Conservation (phyloP, 23 tunicate genomes). For the Styela plicata region DNA sequence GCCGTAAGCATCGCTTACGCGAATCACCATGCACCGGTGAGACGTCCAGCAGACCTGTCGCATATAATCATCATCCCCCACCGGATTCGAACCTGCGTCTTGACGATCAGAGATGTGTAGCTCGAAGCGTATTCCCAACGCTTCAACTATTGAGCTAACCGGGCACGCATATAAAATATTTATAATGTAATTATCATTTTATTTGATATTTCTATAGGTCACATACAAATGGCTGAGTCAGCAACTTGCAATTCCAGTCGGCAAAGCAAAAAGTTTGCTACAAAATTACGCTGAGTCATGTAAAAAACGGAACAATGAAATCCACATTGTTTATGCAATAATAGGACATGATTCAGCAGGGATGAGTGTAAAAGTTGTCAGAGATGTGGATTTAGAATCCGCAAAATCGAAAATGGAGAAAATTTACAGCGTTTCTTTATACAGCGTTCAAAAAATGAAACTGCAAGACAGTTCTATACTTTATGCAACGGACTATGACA, state of each 20-base stretch:
- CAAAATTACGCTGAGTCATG: constrained; percentile 16
- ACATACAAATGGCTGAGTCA: constrained; percentile 63
- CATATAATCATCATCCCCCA: no score
- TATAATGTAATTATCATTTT: no score
- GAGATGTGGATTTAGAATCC: constrained; percentile 32
- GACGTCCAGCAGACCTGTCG: no score
- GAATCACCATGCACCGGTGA: no score
- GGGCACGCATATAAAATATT: no score
- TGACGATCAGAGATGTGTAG: no score
- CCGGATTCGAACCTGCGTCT: no score
- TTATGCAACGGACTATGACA: constrained; percentile 53
- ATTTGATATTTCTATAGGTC: no score
- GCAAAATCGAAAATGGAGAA: constrained; percentile 37
- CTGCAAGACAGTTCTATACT: constrained; percentile 40
- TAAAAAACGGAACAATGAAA: constrained; percentile 13
- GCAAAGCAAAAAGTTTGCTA: constrained; percentile 48
- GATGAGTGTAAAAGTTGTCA: constrained; percentile 36
- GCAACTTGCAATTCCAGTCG: constrained; percentile 58
- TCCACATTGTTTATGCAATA: constrained; percentile 28
- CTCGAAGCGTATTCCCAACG: no score
- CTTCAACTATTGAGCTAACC: no score
- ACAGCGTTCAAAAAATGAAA: constrained; percentile 63
- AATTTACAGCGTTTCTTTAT: constrained; percentile 35
- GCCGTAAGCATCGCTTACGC: no score
- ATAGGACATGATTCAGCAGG: constrained; percentile 38